Percentiles rank a stretch among this genome's conserved stretches.
Evolutionary conservation across 1,140 invertebrate species (phyloP).

Genomic region (Platyura marginata): DNA sequence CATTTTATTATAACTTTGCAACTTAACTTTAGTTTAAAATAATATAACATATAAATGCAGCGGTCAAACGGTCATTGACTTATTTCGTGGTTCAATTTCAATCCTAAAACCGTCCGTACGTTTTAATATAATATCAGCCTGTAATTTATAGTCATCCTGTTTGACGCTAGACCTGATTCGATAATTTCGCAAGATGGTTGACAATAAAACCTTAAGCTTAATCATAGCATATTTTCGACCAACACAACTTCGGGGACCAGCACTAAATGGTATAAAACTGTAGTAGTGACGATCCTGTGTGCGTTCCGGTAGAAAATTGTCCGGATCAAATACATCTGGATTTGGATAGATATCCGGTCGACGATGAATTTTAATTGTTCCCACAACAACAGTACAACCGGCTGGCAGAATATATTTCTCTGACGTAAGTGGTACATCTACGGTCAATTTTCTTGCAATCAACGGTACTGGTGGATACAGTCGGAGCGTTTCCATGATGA

Average conservation of each 20-base stretch:
- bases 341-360: slow-evolving; percentile 60
- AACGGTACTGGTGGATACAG: slow-evolving; percentile 66
- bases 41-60: too few relatives aligned
- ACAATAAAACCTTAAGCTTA: slow-evolving; percentile 45
- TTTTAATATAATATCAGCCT: slow-evolving; percentile 29
- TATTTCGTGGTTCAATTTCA: not conserved
- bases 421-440: slow-evolving; percentile 41
- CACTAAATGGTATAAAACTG: slow-evolving; percentile 76
- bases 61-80: too few relatives aligned
- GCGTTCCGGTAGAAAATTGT: slow-evolving; percentile 76
- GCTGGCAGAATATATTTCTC: slow-evolving; percentile 25
- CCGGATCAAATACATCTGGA: slow-evolving; percentile 72
- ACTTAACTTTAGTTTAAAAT: too few relatives aligned
- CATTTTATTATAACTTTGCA: too few relatives aligned
- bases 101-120: slow-evolving; percentile 22
- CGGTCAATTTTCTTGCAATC: slow-evolving; percentile 49
- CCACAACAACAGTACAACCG: slow-evolving; percentile 45
- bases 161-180: slow-evolving; percentile 25
- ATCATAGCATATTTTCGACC: slow-evolving; percentile 50
- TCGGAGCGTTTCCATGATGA: slow-evolving; percentile 54
- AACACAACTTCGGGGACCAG: slow-evolving; percentile 45
- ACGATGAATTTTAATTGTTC: slow-evolving; percentile 55
- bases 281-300: slow-evolving; percentile 64
- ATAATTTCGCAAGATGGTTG: slow-evolving; percentile 40
- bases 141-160: slow-evolving; percentile 26